Evolutionary conservation across 35 echinoderm and acorn worm genomes (phyloP).

Genomic region (Holothuria glaberrima): DNA sequence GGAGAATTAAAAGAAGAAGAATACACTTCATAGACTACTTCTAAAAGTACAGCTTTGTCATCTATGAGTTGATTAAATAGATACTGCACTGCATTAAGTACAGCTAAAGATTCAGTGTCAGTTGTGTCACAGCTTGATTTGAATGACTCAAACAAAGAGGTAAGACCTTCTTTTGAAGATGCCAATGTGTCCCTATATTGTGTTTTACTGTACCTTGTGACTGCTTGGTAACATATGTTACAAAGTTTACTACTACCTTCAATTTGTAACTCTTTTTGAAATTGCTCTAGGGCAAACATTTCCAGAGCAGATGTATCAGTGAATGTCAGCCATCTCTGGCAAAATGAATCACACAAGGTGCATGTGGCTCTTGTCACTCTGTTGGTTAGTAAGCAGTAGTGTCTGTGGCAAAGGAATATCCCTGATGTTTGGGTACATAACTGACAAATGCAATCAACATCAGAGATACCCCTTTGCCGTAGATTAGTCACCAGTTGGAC

Average conservation of each 20-base stretch:
- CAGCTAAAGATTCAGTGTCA: background rate
- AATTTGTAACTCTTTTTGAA: background rate
- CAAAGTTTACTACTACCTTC: too few species aligned
- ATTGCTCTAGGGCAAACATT: background rate
- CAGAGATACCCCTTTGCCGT: slow-evolving; percentile 18
- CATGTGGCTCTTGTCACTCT: background rate
- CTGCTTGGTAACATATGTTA: too few species aligned
- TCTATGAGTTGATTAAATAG: background rate
- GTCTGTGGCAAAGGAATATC: background rate
- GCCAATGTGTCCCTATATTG: too few species aligned
- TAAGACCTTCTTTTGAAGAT: too few species aligned
- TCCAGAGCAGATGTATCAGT: background rate
- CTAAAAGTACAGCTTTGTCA: background rate
- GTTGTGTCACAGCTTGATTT: too few species aligned
- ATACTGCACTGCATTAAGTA: background rate
- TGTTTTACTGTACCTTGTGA: too few species aligned
- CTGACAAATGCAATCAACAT: slow-evolving; percentile 18
- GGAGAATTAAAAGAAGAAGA: background rate
- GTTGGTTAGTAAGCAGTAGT: background rate
- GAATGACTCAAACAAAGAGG: too few species aligned
- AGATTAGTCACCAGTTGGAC: background rate
- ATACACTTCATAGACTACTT: background rate
- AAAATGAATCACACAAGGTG: background rate
- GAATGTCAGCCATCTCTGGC: background rate
- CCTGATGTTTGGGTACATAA: background rate